A percentile compares a stretch with the other conserved stretches of the same genome.
These are phyloP conservation scores for Harpegnathos saltator DNA, from an alignment of 1,140 invertebrate genomes.

Conservation along the genomic window DNA sequence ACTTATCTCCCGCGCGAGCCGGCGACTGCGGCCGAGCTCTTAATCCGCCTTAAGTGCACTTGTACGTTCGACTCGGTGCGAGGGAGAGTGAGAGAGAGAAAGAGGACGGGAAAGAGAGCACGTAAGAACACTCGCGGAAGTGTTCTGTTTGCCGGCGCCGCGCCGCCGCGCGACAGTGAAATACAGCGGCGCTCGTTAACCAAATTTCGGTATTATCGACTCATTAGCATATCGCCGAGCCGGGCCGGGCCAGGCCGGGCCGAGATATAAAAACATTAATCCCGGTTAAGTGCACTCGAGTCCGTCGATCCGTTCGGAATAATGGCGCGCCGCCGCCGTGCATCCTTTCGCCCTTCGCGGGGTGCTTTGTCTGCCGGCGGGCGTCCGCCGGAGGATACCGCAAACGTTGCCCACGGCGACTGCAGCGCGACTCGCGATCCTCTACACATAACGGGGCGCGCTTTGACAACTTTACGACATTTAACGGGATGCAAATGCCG, in stretches of 20 bases:
- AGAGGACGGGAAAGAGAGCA: too few species aligned
- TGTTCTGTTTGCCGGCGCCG: constrained; percentile 37
- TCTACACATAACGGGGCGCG: constrained; percentile 57
- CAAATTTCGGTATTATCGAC: constrained; percentile 53
- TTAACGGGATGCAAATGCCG: constrained; percentile 75
- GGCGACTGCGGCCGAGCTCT: neutral
- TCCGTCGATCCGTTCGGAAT: constrained; percentile 57
- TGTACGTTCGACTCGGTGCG: constrained; percentile 24
- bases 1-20: neutral
- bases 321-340: constrained; percentile 18
- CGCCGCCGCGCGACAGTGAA: constrained; percentile 53
- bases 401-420: constrained; percentile 53
- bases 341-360: neutral
- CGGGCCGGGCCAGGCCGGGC: neutral
- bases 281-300: constrained; percentile 40
- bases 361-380: constrained; percentile 48
- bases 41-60: constrained; percentile 43
- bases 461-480: constrained; percentile 75
- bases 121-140: constrained; percentile 20
- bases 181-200: constrained; percentile 52
- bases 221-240: constrained; percentile 41
- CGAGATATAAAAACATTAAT: constrained; percentile 56
- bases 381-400: constrained; percentile 30
- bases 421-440: constrained; percentile 33
- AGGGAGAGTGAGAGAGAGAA: too few species aligned